Evolutionary conservation across 2,113 vertebrate species (phyloP).

Genomic region (Periophthalmus modestus): DNA sequence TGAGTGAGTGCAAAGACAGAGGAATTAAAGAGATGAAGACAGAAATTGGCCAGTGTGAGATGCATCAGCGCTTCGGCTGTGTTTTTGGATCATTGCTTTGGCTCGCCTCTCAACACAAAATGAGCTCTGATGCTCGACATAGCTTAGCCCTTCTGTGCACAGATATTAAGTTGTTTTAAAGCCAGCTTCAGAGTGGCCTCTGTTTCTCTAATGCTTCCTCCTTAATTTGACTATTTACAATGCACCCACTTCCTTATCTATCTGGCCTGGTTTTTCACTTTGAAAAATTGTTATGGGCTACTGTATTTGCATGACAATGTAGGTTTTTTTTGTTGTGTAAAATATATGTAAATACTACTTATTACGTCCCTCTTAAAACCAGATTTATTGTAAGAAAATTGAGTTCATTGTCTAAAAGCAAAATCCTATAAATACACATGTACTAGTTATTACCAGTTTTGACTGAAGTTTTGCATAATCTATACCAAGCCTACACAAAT

Average conservation of each 20-base stretch:
- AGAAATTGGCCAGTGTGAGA: slow-evolving; percentile 45
- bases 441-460: slow-evolving; percentile 18
- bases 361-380: too few relatives aligned
- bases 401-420: not conserved
- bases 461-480: slow-evolving; percentile 29
- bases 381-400: not conserved
- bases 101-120: slow-evolving; percentile 50
- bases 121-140: slow-evolving; percentile 38
- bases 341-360: not conserved
- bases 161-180: slow-evolving; percentile 51
- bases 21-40: slow-evolving; percentile 53
- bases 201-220: slow-evolving; percentile 39
- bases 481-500: not conserved
- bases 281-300: not conserved
- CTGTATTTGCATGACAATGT: not conserved
- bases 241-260: not conserved
- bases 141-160: slow-evolving; percentile 47
- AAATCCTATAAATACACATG: slow-evolving; percentile 26
- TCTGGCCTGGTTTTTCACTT: not conserved
- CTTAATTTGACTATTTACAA: slow-evolving; percentile 17
- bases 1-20: slow-evolving; percentile 27
- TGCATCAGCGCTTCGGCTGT: slow-evolving; percentile 47
- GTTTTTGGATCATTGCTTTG: slow-evolving; percentile 59
- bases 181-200: slow-evolving; percentile 48
- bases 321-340: not conserved